A percentile compares a stretch with the other conserved stretches of the same genome.
These are phyloP conservation scores for Tiliacea aurago DNA, from an alignment of 2,888 invertebrate genomes.

Conservation along the genomic window DNA sequence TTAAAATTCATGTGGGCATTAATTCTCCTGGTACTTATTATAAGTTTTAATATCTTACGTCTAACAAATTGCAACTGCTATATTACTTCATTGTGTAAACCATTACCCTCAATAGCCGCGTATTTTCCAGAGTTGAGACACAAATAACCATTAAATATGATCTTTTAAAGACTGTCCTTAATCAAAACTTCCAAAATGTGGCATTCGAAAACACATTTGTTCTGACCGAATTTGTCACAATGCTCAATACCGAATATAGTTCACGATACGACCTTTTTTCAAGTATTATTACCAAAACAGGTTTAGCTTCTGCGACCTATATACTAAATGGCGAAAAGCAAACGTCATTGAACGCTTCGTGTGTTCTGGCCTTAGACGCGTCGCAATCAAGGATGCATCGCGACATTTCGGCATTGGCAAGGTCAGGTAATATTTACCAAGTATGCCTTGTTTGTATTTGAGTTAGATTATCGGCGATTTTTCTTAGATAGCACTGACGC, in stretches of 20 bases:
- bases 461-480: slow-evolving; percentile 13
- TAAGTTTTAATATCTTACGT: not conserved
- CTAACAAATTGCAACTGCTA: not conserved
- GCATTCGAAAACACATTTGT: slow-evolving; percentile 47
- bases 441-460: slow-evolving; percentile 21
- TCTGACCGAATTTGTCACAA: slow-evolving; percentile 45
- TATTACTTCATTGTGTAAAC: slow-evolving; percentile 6
- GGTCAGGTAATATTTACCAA: slow-evolving; percentile 51
- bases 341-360: slow-evolving; percentile 67
- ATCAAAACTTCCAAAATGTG: slow-evolving; percentile 20
- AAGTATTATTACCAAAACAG: slow-evolving; percentile 48
- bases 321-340: slow-evolving; percentile 58
- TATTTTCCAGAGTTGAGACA: slow-evolving; percentile 19
- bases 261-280: slow-evolving; percentile 53
- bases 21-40: not conserved
- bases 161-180: slow-evolving; percentile 14
- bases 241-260: slow-evolving; percentile 47
- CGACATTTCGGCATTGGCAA: slow-evolving; percentile 47
- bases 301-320: slow-evolving; percentile 62
- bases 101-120: slow-evolving; percentile 3
- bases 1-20: not conserved
- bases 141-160: not conserved
- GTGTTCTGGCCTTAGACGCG: slow-evolving; percentile 54
- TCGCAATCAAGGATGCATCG: slow-evolving; percentile 65
- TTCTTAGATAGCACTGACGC: not conserved